Base-by-base conservation (phyloP, 2,797 vertebrate species). In the Microtus obscurus region DNA sequence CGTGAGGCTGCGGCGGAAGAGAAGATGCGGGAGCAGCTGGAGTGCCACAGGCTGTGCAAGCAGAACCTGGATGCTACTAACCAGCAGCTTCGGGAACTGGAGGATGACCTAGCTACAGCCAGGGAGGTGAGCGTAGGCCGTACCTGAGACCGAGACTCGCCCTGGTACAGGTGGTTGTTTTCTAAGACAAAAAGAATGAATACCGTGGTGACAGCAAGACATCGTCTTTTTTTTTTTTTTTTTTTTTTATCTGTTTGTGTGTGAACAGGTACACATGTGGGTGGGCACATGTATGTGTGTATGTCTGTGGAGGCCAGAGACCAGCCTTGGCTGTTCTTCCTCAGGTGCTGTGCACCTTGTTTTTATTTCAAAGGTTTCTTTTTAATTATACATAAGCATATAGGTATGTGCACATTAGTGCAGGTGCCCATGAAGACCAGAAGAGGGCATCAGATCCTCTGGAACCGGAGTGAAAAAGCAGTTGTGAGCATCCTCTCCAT, bases 51-150 rank as follows among this genome's bases (percentile, higher is more conserved):
- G 76, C 92, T 97, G 63, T 98, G 99, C 17, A 98, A 98, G 95
- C 99, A 99, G 98, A 99, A 98, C 77, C 94, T 99, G 90, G 99
- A 99, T 5, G 93, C 97, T 0, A 97, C 99, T 81, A 98, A 98
- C 98, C 99, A 99, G 98, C 99, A 98, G 96, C 89, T 99, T 43
- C 99, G 99, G 76, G 99, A 99, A 94, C 99, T 98, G 96, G 99
- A 99, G 92, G 97, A 82, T 21, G 98, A 98, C 97, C 98, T 99
- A 81, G 98, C 98, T 0, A 96, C 99, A 71, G 98, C 99, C 43
- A 98, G 98, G 56, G 99, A 99, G 99, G 99, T 99, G 98, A 97
- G 98, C 89, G 0, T 7, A 21, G 65, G 27, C 48, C 2, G 2
- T 2, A 34, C 34, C 71, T 2, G 71, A 56, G 51, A 23, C 37